A percentile compares a stretch with the other conserved stretches of the same genome.
Conservation (phyloP, 2,113 vertebrate species). For the Onychostruthus taczanowskii region DNA sequence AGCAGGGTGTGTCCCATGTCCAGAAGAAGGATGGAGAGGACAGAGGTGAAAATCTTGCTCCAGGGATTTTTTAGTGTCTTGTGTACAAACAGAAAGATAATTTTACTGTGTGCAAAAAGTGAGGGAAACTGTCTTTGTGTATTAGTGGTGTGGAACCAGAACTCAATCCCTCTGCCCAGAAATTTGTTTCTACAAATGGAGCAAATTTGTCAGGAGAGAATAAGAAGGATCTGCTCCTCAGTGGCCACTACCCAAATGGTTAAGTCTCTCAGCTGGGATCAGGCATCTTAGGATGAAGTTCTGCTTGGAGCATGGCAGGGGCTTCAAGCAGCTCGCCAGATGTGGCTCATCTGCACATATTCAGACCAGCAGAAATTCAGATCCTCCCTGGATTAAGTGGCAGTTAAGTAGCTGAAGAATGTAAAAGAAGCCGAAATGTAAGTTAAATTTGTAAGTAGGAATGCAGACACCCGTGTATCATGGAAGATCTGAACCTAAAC, state of each 20-base stretch:
- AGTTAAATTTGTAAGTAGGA: background rate
- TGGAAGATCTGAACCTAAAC: background rate
- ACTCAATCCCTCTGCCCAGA: background rate
- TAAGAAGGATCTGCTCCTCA: background rate
- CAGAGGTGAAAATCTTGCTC: background rate
- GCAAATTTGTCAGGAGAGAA: background rate
- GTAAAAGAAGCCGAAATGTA: background rate
- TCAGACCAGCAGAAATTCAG: background rate
- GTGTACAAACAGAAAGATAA: background rate
- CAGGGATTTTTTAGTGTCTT: background rate
- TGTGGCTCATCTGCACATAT: background rate
- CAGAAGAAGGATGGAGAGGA: background rate
- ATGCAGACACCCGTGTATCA: background rate
- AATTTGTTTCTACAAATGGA: background rate
- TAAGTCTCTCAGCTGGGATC: background rate
- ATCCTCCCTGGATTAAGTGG: background rate
- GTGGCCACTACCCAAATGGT: background rate
- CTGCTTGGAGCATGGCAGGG: background rate
- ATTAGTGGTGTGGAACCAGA: background rate
- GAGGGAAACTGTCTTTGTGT: background rate
- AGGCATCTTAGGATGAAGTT: background rate
- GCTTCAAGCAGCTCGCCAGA: background rate
- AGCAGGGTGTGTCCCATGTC: background rate
- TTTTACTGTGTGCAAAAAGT: background rate
- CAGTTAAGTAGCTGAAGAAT: background rate